These are phyloP conservation scores for Ceyx melanurus DNA, from an alignment of 2,113 vertebrate genomes.

Conservation along the genomic window DNA sequence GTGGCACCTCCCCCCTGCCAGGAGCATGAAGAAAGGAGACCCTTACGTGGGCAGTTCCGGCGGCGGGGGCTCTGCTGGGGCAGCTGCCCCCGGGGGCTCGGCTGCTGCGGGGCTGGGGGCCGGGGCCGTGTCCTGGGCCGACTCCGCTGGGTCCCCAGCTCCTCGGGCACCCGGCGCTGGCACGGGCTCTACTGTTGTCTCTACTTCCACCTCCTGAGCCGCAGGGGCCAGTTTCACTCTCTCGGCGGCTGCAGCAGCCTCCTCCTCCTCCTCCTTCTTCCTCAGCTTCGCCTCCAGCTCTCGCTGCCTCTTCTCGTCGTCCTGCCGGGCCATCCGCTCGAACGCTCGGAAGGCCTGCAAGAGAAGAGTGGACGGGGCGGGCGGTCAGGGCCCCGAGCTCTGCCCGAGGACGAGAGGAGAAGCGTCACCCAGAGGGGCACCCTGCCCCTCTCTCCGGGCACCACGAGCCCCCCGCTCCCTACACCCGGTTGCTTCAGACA, in stretches of 20 bases:
- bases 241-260: neutral
- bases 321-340: conserved; percentile 82
- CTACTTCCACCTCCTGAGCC: conserved; percentile 76
- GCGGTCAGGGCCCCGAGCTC: neutral
- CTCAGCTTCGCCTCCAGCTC: conserved; percentile 74
- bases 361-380: neutral
- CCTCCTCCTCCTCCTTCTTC: conserved; percentile 68
- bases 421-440: fast-evolving
- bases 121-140: neutral
- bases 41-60: conserved; percentile 68
- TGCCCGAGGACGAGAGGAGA: too few relatives aligned
- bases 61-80: neutral
- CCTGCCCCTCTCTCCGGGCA: too few relatives aligned
- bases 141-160: neutral
- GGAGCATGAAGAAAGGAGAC: neutral
- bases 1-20: neutral
- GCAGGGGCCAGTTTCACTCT: conserved; percentile 51
- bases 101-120: neutral
- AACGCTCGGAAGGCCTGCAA: conserved; percentile 82
- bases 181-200: conserved; percentile 16
- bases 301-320: conserved; percentile 76
- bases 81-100: neutral
- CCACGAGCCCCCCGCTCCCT: fast-evolving
- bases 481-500: fast-evolving
- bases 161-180: neutral